Evolutionary conservation across 1,140 invertebrate species (phyloP), one percentile per base, ranked within the genome.

Genomic region (Anoplophora glabripennis): DNA sequence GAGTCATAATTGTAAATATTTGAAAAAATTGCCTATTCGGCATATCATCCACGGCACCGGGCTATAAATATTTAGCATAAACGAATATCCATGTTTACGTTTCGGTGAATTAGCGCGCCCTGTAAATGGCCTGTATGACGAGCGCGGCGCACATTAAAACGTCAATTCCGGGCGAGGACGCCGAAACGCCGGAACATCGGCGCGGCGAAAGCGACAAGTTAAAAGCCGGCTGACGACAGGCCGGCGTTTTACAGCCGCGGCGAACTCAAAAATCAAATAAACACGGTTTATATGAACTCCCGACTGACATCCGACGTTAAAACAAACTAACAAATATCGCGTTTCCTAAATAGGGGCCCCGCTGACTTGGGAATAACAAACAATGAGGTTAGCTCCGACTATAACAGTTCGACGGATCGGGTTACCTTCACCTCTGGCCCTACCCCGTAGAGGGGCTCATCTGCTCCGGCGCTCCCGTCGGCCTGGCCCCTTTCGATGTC

Each of bases 281-380:
- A 46, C 44, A 46, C 9, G 44, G 44, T 46, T 28, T 46, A 46
- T 46, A 46, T 46, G 44, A 46, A 46, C 44, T 18, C 17, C 44
- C 44, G 44, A 46, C 44, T 46, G 44, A 46, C 44, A 46, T 46
- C 44, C 44, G 46, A 41, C 41, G 55, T 57, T 47, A 38, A 47
- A 56, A 55, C 47, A 45, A 54, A 38, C 18, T 53, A 60, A 60
- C 40, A 37, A 55, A 45, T 60, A 60, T 55, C 37, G 15, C 45
- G 45, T 44, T 42, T 54, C 38, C 14, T 54, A 54, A 54, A 54
- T 41, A 55, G 28, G 55, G 51, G 14, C 48, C 33, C 33, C 48
- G 35, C 28, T 33, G 48, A 51, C 48, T 51, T 51, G 48, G 48
- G 48, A 41, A 60, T 54, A 35, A 49, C 54, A 46, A 46, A 46